Percentiles rank a stretch among this genome's conserved stretches.
phyloP scores from a whole-genome alignment of 2,888 invertebrate species.

The Helobdella robusta region DNA sequence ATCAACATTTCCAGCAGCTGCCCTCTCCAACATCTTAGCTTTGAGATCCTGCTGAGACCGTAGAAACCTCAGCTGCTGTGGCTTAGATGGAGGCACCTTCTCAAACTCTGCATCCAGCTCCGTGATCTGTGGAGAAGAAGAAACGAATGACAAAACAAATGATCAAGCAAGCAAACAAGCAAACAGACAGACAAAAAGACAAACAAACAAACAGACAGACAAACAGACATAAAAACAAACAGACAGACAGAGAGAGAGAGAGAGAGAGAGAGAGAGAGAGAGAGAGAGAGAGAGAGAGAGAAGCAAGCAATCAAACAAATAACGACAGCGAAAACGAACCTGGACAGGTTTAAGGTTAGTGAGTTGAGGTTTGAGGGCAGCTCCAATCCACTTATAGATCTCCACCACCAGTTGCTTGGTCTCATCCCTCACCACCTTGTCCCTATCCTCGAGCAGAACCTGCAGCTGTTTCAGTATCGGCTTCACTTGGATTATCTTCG shows the following conservation, averaged over 20 bases:
- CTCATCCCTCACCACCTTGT: conserved; percentile 80
- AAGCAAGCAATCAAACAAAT: too few species aligned
- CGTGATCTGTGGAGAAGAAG: too few species aligned
- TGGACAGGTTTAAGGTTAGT: conserved; percentile 77
- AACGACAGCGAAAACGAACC: conserved; percentile 39
- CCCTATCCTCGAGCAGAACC: conserved; percentile 74
- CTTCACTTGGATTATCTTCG: conserved; percentile 78
- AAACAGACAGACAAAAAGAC: too few species aligned
- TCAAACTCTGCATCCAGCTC: conserved; percentile 81
- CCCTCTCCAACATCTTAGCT: conserved; percentile 32
- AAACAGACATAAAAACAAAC: too few species aligned
- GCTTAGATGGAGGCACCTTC: conserved; percentile 59
- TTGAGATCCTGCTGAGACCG: conserved; percentile 66
- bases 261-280: too few species aligned
- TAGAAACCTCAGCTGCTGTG: conserved; percentile 64
- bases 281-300: too few species aligned
- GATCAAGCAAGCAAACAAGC: too few species aligned
- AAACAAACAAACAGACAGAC: too few species aligned
- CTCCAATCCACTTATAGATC: conserved; percentile 71
- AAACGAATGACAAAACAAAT: too few species aligned
- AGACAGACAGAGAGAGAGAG: too few species aligned
- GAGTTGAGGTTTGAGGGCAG: conserved; percentile 72
- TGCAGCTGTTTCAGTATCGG: conserved; percentile 74
- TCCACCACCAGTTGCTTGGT: conserved; percentile 82
- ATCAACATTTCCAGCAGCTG: conserved; percentile 53